Percentiles rank a stretch among this genome's conserved stretches.
These are phyloP conservation scores for Habroteleia sp. DNA, from an alignment of 2,888 invertebrate genomes.

Conservation along the genomic window DNA sequence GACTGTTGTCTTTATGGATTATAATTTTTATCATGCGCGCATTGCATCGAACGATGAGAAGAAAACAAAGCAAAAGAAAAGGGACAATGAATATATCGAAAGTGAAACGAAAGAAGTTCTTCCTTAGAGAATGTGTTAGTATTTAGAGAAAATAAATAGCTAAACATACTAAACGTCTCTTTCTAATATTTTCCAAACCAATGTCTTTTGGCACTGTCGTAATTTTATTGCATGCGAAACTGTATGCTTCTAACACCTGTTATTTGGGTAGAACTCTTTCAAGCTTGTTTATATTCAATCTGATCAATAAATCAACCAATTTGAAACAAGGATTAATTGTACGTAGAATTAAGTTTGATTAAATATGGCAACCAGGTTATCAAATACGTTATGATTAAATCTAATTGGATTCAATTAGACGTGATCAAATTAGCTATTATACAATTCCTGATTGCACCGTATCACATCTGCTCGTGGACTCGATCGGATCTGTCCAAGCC, in stretches of 20 bases:
- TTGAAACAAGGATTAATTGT: no score
- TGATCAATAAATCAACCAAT: no score
- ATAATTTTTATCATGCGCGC: constrained; percentile 23
- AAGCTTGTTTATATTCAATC: not conserved
- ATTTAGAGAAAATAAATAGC: constrained; percentile 14
- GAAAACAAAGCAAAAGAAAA: not conserved
- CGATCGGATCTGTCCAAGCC: not conserved
- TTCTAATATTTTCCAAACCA: constrained; percentile 14
- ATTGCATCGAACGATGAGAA: constrained; percentile 6
- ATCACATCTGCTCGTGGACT: constrained; percentile 11
- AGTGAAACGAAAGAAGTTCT: constrained; percentile 12
- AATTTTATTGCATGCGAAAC: constrained; percentile 40
- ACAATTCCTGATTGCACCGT: not conserved
- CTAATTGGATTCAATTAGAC: constrained; percentile 17
- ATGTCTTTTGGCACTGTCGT: constrained; percentile 27
- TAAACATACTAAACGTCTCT: constrained; percentile 22
- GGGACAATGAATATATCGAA: constrained; percentile 1
- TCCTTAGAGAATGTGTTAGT: constrained; percentile 30
- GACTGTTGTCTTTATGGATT: constrained; percentile 23
- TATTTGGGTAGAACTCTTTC: constrained; percentile 1
- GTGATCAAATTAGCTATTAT: constrained; percentile 4
- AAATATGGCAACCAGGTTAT: no score
- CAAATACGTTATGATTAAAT: constrained; percentile 10
- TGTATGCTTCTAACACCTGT: constrained; percentile 28
- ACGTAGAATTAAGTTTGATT: no score